Conservation (phyloP, 2,113 vertebrate species). For the Alligator sinensis region DNA sequence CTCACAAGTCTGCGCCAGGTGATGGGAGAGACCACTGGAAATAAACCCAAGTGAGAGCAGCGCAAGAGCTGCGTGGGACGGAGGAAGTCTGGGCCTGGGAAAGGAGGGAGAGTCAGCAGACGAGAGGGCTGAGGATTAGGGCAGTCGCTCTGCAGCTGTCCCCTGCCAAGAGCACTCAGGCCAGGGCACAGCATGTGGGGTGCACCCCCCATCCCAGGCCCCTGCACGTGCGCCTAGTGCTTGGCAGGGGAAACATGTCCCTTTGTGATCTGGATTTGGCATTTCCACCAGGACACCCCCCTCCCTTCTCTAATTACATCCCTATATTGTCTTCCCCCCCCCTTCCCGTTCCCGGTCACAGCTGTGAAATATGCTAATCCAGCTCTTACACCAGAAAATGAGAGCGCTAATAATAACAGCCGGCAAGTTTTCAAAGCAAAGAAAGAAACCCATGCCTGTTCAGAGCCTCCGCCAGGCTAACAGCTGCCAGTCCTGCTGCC, state of each 20-base stretch:
- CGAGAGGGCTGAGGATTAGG: neutral
- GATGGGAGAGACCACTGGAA: neutral
- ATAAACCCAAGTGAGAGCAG: neutral
- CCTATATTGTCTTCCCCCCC: conserved; percentile 69
- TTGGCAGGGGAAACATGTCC: conserved; percentile 50
- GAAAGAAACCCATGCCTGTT: neutral
- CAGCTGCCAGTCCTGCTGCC: neutral
- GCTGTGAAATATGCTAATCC: conserved; percentile 65
- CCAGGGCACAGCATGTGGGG: neutral
- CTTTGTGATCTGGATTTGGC: conserved; percentile 26
- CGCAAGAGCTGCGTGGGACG: neutral
- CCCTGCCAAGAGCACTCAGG: rapidly evolving
- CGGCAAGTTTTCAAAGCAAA: neutral
- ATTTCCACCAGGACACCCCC: conserved; percentile 59
- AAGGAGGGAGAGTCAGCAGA: neutral
- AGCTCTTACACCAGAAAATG: neutral
- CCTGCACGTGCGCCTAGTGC: neutral
- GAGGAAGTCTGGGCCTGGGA: neutral
- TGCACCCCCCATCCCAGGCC: neutral
- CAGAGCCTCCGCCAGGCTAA: neutral
- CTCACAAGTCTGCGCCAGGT: neutral
- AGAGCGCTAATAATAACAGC: conserved; percentile 58
- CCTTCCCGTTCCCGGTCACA: conserved; percentile 61
- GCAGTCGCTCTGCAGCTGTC: neutral
- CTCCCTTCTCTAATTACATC: conserved; percentile 69